phyloP scores from a whole-genome alignment of 2,888 invertebrate genomes.

The Hydriomena furcata region DNA sequence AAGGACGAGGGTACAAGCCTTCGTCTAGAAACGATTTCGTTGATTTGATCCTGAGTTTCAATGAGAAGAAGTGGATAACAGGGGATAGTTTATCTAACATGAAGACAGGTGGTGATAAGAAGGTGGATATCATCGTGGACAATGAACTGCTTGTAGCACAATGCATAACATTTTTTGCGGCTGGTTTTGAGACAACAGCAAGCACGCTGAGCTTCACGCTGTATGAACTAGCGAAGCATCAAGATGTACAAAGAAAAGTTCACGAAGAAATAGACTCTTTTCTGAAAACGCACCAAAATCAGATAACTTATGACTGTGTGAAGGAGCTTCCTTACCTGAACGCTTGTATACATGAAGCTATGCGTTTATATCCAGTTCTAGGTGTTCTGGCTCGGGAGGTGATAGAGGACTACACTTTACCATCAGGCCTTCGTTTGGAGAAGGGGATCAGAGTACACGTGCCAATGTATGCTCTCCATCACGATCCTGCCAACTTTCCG shows the following conservation, averaged over 20 bases:
- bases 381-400: conserved; percentile 47
- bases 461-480: conserved; percentile 53
- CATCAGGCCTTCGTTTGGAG: conserved; percentile 49
- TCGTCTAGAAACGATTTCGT: conserved; percentile 52
- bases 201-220: conserved; percentile 46
- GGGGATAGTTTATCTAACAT: conserved; percentile 50
- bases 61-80: conserved; percentile 38
- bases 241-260: conserved; percentile 41
- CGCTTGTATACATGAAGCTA: conserved; percentile 49
- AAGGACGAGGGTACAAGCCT: conserved; percentile 41
- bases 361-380: conserved; percentile 51
- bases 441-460: conserved; percentile 51
- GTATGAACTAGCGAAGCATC: conserved; percentile 53
- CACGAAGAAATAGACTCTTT: conserved; percentile 53
- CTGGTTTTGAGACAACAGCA: conserved; percentile 58
- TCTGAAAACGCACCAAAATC: conserved; percentile 37
- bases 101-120: conserved; percentile 36
- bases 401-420: conserved; percentile 52
- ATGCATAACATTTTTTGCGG: conserved; percentile 71
- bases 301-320: conserved; percentile 49
- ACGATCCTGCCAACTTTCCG: conserved; percentile 48
- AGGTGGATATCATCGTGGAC: conserved; percentile 46
- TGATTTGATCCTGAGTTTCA: conserved; percentile 51
- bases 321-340: conserved; percentile 49
- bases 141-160: conserved; percentile 74